phyloP scores from a whole-genome alignment of 1,140 invertebrate species.

The Bombus turneri region DNA sequence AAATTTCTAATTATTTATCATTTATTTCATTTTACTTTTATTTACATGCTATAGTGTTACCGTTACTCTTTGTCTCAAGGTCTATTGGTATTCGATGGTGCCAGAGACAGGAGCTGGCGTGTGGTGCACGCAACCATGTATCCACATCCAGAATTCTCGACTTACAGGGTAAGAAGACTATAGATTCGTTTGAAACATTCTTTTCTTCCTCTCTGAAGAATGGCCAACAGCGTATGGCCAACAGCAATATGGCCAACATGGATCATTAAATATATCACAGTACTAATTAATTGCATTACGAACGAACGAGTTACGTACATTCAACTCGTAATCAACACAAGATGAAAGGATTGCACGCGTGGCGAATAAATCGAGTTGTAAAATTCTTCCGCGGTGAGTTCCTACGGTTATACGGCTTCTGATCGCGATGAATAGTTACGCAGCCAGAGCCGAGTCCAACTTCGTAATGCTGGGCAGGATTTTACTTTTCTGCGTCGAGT shows the following conservation, averaged over 20 bases:
- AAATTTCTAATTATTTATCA: not conserved
- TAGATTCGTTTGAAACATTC: not conserved
- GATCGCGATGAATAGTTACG: not conserved
- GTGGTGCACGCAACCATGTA: constrained; percentile 90
- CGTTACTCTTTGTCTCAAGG: constrained; percentile 77
- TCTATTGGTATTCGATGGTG: constrained; percentile 88
- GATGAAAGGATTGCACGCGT: not conserved
- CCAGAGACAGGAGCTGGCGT: constrained; percentile 89
- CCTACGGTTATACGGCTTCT: not conserved
- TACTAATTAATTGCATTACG: not conserved
- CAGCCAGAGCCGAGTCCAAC: no score
- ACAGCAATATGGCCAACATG: no score
- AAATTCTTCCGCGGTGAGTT: constrained; percentile 61
- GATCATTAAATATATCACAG: not conserved
- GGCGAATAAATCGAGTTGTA: not conserved
- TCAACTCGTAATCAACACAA: not conserved
- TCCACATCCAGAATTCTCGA: constrained; percentile 89
- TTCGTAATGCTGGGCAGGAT: not conserved
- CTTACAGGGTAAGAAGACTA: constrained; percentile 78
- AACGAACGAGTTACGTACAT: not conserved
- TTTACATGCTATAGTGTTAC: not conserved
- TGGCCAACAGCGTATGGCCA: not conserved
- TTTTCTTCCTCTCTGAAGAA: not conserved
- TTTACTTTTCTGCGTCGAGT: not conserved
- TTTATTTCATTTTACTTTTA: not conserved